Evolutionary conservation across 2,888 invertebrate species (phyloP).

Genomic region (Oasisia sp.): DNA sequence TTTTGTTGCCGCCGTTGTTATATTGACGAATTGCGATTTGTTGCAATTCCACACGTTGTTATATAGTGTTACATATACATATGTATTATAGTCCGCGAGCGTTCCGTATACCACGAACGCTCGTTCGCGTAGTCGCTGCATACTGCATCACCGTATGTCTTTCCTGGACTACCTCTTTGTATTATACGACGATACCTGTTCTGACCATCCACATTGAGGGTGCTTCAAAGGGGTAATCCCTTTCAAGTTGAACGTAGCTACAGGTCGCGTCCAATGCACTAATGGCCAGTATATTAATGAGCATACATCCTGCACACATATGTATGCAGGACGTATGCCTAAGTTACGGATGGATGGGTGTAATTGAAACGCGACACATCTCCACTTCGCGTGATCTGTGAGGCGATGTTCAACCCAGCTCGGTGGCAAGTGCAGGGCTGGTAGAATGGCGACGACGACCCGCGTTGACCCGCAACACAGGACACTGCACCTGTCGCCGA

Average conservation of each 20-base stretch:
- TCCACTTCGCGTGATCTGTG: slow-evolving; percentile 21
- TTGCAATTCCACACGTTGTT: slow-evolving; percentile 25
- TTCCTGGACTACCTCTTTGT: slow-evolving; percentile 22
- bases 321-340: slow-evolving; percentile 17
- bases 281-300: slow-evolving; percentile 26
- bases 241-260: neutral
- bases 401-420: neutral
- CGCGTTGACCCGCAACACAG: slow-evolving; percentile 14
- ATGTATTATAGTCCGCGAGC: neutral
- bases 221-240: too few species aligned
- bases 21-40: slow-evolving; percentile 23
- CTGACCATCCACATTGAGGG: slow-evolving; percentile 21
- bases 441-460: slow-evolving; percentile 14
- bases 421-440: slow-evolving; percentile 14
- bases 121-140: slow-evolving; percentile 17
- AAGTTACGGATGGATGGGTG: slow-evolving; percentile 19
- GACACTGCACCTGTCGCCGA: slow-evolving; percentile 21
- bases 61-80: slow-evolving; percentile 19
- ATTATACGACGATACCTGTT: neutral
- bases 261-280: neutral
- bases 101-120: neutral
- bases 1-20: slow-evolving; percentile 21
- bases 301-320: neutral
- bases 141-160: slow-evolving; percentile 22
- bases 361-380: neutral